Percentiles rank a stretch among this genome's conserved stretches.
Conservation (phyloP, 2,113 vertebrate species). For the Indicator maculatus region DNA sequence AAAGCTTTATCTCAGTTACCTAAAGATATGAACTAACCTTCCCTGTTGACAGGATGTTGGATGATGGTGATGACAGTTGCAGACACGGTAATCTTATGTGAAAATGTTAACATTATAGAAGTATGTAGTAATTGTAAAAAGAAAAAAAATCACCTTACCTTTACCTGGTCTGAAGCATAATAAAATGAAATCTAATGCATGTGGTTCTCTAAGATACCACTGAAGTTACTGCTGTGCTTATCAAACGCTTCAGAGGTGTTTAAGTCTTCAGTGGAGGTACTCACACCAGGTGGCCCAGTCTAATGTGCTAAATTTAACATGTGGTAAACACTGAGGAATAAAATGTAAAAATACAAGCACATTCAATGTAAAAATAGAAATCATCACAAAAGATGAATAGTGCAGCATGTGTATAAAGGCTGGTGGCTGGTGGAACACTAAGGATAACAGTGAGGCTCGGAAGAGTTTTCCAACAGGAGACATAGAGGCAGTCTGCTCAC, state of each 20-base stretch:
- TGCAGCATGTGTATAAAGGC: rapidly evolving
- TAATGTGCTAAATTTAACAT: neutral
- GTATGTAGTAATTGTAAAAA: neutral
- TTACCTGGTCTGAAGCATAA: neutral
- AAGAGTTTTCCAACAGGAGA: neutral
- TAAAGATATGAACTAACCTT: neutral
- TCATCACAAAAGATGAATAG: neutral
- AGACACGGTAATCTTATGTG: neutral
- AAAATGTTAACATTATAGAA: neutral
- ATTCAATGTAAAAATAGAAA: neutral
- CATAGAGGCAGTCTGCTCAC: neutral
- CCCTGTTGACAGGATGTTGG: neutral
- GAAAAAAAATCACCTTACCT: neutral
- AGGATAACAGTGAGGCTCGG: neutral
- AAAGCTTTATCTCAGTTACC: neutral
- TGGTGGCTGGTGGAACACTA: neutral
- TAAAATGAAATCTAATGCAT: neutral
- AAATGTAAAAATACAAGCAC: neutral
- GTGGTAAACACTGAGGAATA: neutral
- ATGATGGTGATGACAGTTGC: too few species aligned
- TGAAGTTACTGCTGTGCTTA: neutral
- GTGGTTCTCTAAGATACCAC: too few species aligned
- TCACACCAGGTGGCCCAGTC: neutral
- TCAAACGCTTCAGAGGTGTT: neutral
- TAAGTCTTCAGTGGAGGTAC: neutral